These are phyloP conservation scores for Euplexia lucipara DNA, from an alignment of 2,888 invertebrate genomes.

Conservation along the genomic window DNA sequence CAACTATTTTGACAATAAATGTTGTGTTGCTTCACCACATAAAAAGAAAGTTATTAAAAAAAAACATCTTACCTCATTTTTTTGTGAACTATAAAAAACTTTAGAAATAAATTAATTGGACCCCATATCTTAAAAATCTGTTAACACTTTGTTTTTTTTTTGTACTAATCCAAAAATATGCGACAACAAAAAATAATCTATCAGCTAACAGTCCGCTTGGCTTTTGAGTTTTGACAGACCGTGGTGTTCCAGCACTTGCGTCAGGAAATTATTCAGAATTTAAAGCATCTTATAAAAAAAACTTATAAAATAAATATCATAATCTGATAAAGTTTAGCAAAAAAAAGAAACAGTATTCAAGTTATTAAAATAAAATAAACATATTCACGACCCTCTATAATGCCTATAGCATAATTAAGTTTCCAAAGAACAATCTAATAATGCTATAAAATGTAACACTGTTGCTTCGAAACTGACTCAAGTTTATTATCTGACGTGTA, in stretches of 20 bases:
- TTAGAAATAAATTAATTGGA: too few species aligned
- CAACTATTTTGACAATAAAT: slow-evolving; percentile 47
- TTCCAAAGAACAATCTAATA: background rate
- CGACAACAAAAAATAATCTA: too few species aligned
- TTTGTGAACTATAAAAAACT: too few species aligned
- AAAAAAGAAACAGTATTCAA: background rate
- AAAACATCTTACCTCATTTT: too few species aligned
- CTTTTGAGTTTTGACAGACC: background rate
- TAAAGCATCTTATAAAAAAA: background rate
- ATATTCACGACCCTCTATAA: too few species aligned
- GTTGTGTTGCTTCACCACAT: slow-evolving; percentile 17
- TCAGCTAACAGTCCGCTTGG: too few species aligned
- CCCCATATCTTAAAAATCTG: too few species aligned
- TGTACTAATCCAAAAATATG: too few species aligned
- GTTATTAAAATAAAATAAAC: background rate
- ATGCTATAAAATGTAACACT: background rate
- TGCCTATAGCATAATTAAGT: background rate
- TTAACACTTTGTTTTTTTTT: too few species aligned
- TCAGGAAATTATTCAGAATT: background rate
- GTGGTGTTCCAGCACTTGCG: background rate
- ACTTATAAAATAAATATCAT: background rate
- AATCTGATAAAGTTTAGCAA: background rate
- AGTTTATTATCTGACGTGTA: slow-evolving; percentile 42
- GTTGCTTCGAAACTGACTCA: background rate
- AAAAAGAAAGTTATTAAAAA: background rate